Conservation (phyloP, 2,888 invertebrate genomes). For the Achlya flavicornis region DNA sequence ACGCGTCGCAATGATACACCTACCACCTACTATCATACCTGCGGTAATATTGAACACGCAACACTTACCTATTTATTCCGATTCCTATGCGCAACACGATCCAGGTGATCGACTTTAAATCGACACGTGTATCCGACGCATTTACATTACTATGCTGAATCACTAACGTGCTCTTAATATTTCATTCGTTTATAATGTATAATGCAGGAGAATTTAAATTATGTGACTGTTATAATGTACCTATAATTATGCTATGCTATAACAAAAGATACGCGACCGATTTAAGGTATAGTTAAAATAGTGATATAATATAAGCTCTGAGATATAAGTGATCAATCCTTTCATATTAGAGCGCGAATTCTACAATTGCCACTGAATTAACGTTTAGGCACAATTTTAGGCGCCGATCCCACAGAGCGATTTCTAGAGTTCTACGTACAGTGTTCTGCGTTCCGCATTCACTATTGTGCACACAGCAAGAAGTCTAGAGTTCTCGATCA, state of each 20-base stretch:
- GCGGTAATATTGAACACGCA: neutral
- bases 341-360: neutral
- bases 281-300: neutral
- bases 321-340: neutral
- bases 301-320: neutral
- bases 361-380: neutral
- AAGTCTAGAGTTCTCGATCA: too few relatives aligned
- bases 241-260: neutral
- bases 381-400: too few relatives aligned
- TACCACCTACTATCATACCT: neutral
- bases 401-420: too few relatives aligned
- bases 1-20: neutral
- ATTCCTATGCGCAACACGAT: neutral
- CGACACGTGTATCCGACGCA: neutral
- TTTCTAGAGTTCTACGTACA: too few relatives aligned
- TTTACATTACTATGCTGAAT: neutral
- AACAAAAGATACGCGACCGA: neutral
- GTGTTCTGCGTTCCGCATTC: too few relatives aligned
- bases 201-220: neutral
- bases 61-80: neutral
- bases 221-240: neutral
- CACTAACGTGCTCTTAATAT: neutral
- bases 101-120: neutral
- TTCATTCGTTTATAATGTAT: neutral
- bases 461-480: too few relatives aligned